A percentile compares a stretch with the other conserved stretches of the same genome.
Evolutionary conservation across 2,113 vertebrate species (phyloP).

Genomic region (Esox niger): DNA sequence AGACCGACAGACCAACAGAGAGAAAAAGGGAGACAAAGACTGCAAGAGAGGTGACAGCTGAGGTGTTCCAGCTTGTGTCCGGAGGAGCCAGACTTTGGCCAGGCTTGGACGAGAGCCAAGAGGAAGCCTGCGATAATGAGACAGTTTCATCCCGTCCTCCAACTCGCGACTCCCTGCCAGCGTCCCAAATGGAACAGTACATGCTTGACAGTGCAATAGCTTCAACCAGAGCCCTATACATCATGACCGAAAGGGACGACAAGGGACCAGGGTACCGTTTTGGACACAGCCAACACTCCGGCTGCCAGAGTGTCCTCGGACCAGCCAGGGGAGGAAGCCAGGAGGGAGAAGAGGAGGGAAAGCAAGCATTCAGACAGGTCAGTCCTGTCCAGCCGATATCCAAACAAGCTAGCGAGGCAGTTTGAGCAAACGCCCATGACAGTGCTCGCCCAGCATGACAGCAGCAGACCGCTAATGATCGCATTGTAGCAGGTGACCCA

Average conservation of each 20-base stretch:
- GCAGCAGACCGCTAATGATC: too few species aligned
- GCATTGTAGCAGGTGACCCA: too few species aligned
- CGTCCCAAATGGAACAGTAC: background rate
- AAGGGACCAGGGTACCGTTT: too few species aligned
- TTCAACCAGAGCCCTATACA: too few species aligned
- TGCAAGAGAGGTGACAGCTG: slow-evolving; percentile 41
- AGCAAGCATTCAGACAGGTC: background rate
- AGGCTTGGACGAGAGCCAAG: slow-evolving; percentile 56
- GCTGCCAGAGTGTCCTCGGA: background rate
- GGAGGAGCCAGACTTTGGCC: slow-evolving; percentile 32
- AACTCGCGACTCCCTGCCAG: slow-evolving; percentile 12
- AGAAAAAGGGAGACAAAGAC: background rate
- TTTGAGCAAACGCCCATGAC: too few species aligned
- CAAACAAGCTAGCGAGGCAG: background rate
- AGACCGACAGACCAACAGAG: slow-evolving; percentile 15
- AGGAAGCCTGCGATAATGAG: slow-evolving; percentile 64
- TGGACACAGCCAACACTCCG: too few species aligned
- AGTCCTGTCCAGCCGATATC: slow-evolving; percentile 6
- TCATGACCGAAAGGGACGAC: too few species aligned
- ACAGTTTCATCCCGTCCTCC: slow-evolving; percentile 40
- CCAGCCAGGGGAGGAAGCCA: background rate
- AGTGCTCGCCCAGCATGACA: too few species aligned
- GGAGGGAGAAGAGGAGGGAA: background rate
- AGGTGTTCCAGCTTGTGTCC: slow-evolving; percentile 47
- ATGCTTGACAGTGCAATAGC: background rate